Conservation (phyloP, 2,113 vertebrate species). For the Vanacampus margaritifer region DNA sequence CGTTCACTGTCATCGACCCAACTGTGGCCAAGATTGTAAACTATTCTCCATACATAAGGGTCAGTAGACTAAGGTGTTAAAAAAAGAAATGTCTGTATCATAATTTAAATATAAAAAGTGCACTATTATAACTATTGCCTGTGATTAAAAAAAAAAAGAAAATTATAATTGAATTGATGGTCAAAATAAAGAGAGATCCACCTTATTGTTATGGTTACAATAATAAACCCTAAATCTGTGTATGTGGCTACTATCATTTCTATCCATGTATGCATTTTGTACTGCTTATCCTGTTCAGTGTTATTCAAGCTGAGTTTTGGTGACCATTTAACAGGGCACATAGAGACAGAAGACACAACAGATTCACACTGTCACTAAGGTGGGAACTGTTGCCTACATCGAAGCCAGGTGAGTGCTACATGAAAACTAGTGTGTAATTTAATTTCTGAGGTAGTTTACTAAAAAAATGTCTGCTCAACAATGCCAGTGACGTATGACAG, state of each 20-base stretch:
- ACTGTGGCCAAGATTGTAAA: conserved; percentile 77
- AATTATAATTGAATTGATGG: conserved; percentile 74
- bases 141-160: conserved; percentile 64
- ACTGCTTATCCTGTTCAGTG: not conserved
- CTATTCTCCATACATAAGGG: conserved; percentile 71
- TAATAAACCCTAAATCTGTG: conserved; percentile 70
- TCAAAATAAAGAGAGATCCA: conserved; percentile 72
- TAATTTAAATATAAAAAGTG: conserved; percentile 79
- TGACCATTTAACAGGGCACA: no score
- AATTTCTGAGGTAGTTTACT: no score
- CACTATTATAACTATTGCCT: conserved; percentile 79
- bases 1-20: conserved; percentile 64
- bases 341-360: not conserved
- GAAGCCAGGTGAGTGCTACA: not conserved
- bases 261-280: not conserved
- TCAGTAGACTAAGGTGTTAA: conserved; percentile 74
- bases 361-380: not conserved
- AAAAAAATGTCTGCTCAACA: no score
- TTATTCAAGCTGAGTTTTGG: not conserved
- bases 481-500: no score
- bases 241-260: conserved; percentile 31
- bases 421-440: no score
- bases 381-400: not conserved
- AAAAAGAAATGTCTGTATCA: conserved; percentile 76
- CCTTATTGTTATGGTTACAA: conserved; percentile 74